phyloP scores from a whole-genome alignment of 2,797 vertebrate species.

The Periparus ater region DNA sequence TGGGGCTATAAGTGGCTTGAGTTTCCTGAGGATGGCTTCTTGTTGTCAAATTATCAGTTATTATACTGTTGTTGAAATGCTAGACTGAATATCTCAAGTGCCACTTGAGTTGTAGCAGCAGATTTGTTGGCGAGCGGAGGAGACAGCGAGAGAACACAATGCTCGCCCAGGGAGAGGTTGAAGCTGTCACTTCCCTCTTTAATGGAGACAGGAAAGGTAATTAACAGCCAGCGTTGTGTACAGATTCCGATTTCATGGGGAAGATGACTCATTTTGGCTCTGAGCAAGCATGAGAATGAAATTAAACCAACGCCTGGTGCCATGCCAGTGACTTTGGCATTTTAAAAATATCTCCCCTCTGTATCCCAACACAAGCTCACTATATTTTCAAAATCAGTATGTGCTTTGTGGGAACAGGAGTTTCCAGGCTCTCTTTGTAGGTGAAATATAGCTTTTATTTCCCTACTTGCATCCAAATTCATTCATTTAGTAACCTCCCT shows the following conservation, averaged over 20 bases:
- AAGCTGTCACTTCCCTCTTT: conserved; percentile 70
- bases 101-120: conserved; percentile 57
- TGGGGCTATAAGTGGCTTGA: conserved; percentile 6
- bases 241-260: conserved; percentile 62
- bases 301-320: conserved; percentile 55
- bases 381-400: conserved; percentile 31
- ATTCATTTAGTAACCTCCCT: background rate
- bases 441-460: conserved; percentile 23
- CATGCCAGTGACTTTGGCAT: conserved; percentile 39
- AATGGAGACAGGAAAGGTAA: conserved; percentile 71
- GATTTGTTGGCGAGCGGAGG: conserved; percentile 51
- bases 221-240: conserved; percentile 66
- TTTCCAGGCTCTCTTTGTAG: background rate
- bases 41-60: conserved; percentile 51
- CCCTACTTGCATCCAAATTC: conserved; percentile 1
- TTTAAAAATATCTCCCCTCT: conserved; percentile 42
- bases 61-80: conserved; percentile 47
- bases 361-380: background rate
- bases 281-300: conserved; percentile 48
- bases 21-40: conserved; percentile 57
- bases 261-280: conserved; percentile 73
- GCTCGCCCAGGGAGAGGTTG: conserved; percentile 70
- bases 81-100: conserved; percentile 57
- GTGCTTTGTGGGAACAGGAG: background rate
- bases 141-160: conserved; percentile 26